Conservation (phyloP, 2,888 invertebrate species). For the Rugalucina vietnamica region DNA sequence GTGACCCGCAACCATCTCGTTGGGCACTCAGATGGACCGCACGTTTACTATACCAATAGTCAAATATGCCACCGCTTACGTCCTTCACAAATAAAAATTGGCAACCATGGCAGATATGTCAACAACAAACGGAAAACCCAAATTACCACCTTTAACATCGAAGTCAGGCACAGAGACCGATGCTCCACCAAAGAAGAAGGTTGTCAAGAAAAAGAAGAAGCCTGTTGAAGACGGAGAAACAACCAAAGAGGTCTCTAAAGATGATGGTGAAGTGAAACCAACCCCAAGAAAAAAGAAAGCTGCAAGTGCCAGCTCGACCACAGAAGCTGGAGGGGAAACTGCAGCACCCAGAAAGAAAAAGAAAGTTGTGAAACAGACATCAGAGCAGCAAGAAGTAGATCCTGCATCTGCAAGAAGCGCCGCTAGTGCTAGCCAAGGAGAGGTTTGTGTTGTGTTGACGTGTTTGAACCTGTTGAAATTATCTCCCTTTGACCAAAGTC, state of each 20-base stretch:
- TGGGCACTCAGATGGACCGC: too few species aligned
- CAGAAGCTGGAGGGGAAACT: conserved; percentile 51
- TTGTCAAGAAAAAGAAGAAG: conserved; percentile 74
- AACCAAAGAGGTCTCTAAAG: conserved; percentile 28
- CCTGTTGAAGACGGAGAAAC: conserved; percentile 50
- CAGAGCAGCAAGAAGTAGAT: conserved; percentile 58
- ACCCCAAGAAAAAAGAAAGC: conserved; percentile 62
- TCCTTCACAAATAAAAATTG: conserved; percentile 33
- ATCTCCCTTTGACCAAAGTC: too few species aligned
- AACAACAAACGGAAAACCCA: conserved; percentile 54
- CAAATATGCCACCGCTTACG: too few species aligned
- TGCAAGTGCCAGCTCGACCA: conserved; percentile 49
- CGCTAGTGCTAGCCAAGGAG: conserved; percentile 61
- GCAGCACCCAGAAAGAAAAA: conserved; percentile 58
- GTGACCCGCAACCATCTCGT: too few species aligned
- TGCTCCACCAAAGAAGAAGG: conserved; percentile 62
- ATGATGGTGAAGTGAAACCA: conserved; percentile 60
- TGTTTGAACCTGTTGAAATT: too few species aligned
- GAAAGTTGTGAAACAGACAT: conserved; percentile 57
- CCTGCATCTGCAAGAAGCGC: conserved; percentile 68
- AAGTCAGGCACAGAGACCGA: conserved; percentile 39
- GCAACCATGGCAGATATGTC: conserved; percentile 64
- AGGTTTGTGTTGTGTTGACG: too few species aligned
- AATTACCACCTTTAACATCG: conserved; percentile 70
- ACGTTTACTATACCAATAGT: too few species aligned